These are phyloP conservation scores for Adineta ricciae DNA, from an alignment of 2,888 invertebrate genomes.

Conservation along the genomic window DNA sequence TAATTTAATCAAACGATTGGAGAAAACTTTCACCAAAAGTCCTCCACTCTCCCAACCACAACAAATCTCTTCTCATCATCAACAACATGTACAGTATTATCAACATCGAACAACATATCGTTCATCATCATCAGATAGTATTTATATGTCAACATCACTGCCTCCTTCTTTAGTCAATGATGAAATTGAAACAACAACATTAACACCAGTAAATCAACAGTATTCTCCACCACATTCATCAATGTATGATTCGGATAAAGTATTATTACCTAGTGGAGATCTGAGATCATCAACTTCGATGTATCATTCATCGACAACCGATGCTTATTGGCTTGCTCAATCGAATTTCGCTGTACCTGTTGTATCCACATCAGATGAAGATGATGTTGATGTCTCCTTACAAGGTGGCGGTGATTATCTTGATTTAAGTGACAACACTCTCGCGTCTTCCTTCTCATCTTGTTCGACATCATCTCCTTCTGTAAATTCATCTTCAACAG, in stretches of 20 bases:
- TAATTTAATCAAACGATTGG: constrained; percentile 15
- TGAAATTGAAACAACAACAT: background rate
- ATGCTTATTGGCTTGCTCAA: constrained; percentile 18
- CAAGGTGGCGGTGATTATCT: constrained; percentile 16
- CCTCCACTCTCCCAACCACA: background rate
- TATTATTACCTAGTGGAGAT: background rate
- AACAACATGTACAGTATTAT: background rate
- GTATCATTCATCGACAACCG: background rate
- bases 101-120: constrained; percentile 16
- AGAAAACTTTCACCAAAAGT: constrained; percentile 9
- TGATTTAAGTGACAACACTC: constrained; percentile 6
- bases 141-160: background rate
- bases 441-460: background rate
- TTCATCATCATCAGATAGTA: constrained; percentile 12
- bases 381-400: background rate
- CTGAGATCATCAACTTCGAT: background rate
- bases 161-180: background rate
- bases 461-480: background rate
- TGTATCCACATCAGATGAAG: background rate
- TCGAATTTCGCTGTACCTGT: constrained; percentile 18
- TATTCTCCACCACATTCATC: constrained; percentile 3
- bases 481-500: too few relatives aligned
- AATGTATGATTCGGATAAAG: constrained; percentile 1
- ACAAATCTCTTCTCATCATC: too few relatives aligned
- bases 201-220: background rate